Base-by-base conservation (phyloP, 2,113 vertebrate species). In the Bucco capensis region DNA sequence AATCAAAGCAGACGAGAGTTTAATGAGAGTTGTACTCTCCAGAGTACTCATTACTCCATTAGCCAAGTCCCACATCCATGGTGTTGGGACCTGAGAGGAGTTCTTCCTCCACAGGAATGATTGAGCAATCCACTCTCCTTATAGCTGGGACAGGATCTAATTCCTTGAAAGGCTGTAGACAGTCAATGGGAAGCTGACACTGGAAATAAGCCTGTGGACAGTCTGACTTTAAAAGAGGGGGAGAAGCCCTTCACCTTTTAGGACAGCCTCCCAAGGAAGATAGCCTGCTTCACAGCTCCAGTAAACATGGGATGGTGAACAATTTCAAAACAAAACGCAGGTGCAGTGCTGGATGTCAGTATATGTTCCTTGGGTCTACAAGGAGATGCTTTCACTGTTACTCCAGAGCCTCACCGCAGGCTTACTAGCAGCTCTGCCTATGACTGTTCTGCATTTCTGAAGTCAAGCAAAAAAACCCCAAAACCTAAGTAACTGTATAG, bases 1-100 rank as follows among this genome's bases (percentile, higher is more conserved):
- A 72, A 90, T 37, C 24, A 28, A 58, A 87, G 12, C 66, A 93
- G 84, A 85, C 44, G 90, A 93, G 66, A 81, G 17, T 71, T 90
- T 35, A 66, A 31, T 4, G 33, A 65, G 66, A 90, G 40, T 10
- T 28, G 16, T 0, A 4, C 0, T 1, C 60, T 74, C 15, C 47
- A 12, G 49, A 47, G 22, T 5, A 1, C 80, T 79, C 49, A 1
- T 76, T 78, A 19, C 35, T 81, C 57, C 69, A 6, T 30, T 73
- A 49, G 69, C 28, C 28, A 31, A 60, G 57, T 30, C 44, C 30
- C 23, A 19, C 57, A 60, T 80, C 19, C 5, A 0, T 3, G 23
- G 31, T 42, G 46, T 83, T 58, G 56, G 61, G 9, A 50, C 53
- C 60, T 10, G 28, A 17, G 83, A 65, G 42, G 35, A 30, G 38